These are phyloP conservation scores for Lasioglossum leucozonium DNA, from an alignment of 2,888 invertebrate genomes.

Conservation along the genomic window DNA sequence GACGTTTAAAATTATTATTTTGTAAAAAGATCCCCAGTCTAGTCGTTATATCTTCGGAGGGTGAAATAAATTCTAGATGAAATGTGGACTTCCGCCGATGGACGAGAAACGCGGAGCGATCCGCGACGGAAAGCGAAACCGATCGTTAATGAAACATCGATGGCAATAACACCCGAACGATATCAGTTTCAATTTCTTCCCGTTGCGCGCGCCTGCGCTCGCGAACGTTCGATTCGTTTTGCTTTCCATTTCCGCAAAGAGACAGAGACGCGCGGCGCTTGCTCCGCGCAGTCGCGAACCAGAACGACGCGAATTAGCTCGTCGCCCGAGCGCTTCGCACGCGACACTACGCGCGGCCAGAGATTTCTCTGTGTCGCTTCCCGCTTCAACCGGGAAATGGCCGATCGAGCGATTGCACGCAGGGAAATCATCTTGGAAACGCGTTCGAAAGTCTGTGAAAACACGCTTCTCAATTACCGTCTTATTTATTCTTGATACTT, in stretches of 20 bases:
- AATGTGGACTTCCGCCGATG: no score
- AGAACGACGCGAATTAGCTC: constrained; percentile 4
- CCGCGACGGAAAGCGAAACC: constrained; percentile 21
- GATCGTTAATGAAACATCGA: constrained; percentile 12
- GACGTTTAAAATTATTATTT: no score
- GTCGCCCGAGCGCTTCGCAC: not conserved
- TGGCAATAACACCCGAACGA: constrained; percentile 12
- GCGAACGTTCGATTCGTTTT: constrained; percentile 18
- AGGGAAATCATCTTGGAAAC: not conserved
- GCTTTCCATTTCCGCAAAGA: constrained; percentile 49
- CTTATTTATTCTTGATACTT: not conserved
- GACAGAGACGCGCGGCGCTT: not conserved
- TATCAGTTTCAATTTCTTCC: constrained; percentile 27
- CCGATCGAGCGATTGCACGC: constrained; percentile 5
- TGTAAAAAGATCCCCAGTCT: no score
- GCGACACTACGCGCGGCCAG: not conserved
- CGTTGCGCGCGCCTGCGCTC: no score
- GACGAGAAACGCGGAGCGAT: not conserved
- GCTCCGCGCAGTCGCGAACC: constrained; percentile 13
- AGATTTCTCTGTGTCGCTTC: constrained; percentile 10
- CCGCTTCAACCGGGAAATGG: constrained; percentile 5
- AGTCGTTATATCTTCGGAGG: no score
- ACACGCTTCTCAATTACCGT: not conserved
- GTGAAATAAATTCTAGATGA: no score
- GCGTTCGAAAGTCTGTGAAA: not conserved